Percentiles rank a stretch among this genome's conserved stretches.
Evolutionary conservation across 2,797 vertebrate species (phyloP).

Genomic region (Pterois miles): DNA sequence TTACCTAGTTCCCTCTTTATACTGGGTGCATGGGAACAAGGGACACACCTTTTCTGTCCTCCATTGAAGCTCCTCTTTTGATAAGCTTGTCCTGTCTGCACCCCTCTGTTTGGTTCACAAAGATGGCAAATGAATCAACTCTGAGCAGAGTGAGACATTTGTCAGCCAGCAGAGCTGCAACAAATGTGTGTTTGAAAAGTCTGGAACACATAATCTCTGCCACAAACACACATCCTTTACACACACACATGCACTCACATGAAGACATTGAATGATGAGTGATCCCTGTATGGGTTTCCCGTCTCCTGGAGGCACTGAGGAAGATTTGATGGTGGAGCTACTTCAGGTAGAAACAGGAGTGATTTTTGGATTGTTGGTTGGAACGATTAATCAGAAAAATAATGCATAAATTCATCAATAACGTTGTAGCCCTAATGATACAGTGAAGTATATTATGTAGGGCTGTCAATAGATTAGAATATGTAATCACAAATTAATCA

Average conservation of each 20-base stretch:
- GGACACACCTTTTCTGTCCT: slow-evolving; percentile 65
- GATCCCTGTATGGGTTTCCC: slow-evolving; percentile 49
- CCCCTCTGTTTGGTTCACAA: slow-evolving; percentile 65
- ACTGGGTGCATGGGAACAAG: not conserved
- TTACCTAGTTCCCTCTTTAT: no score
- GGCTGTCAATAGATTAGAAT: no score
- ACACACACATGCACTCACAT: slow-evolving; percentile 25
- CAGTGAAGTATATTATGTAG: not conserved
- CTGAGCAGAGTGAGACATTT: slow-evolving; percentile 53
- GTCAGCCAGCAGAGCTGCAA: slow-evolving; percentile 57
- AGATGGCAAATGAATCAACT: slow-evolving; percentile 65
- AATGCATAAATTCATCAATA: not conserved
- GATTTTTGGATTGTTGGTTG: slow-evolving; percentile 22
- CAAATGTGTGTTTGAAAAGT: slow-evolving; percentile 59
- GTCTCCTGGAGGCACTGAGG: slow-evolving; percentile 49
- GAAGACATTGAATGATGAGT: slow-evolving; percentile 45
- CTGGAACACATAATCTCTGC: slow-evolving; percentile 32
- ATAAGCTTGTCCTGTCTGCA: slow-evolving; percentile 72
- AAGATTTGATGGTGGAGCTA: slow-evolving; percentile 34
- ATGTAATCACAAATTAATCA: no score
- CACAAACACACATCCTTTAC: slow-evolving; percentile 13
- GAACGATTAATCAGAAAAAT: not conserved
- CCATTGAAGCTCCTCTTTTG: slow-evolving; percentile 85
- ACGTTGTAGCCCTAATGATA: not conserved
- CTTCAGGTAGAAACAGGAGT: slow-evolving; percentile 25